Conservation (phyloP, 2,888 invertebrate genomes). For the Chalcosyrphus nemorum region DNA sequence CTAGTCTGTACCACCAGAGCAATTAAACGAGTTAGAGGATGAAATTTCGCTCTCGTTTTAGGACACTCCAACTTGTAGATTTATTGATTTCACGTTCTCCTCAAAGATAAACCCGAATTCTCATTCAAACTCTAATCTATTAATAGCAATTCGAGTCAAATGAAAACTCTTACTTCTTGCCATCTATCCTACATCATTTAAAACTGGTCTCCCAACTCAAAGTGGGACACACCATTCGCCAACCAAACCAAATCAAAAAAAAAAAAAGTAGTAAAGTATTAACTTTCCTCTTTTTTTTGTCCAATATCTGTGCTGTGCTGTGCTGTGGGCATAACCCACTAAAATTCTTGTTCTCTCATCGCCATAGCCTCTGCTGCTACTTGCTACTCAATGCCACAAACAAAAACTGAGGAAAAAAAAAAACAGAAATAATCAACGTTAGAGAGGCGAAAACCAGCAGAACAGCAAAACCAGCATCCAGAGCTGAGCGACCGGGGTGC, state of each 20-base stretch:
- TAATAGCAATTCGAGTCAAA: constrained; percentile 26
- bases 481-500: constrained; percentile 23
- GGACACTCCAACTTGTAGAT: no score
- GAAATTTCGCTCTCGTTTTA: no score
- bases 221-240: constrained; percentile 52
- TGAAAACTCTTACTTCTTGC: constrained; percentile 18
- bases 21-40: no score
- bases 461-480: constrained; percentile 44
- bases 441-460: constrained; percentile 46
- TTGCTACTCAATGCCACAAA: constrained; percentile 8
- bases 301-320: no score
- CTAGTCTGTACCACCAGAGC: no score
- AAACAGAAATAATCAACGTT: constrained; percentile 26
- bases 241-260: constrained; percentile 4
- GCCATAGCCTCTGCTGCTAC: constrained; percentile 1
- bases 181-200: constrained; percentile 8
- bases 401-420: constrained; percentile 26
- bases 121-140: constrained; percentile 16
- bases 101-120: background rate
- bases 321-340: constrained; percentile 34
- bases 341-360: constrained; percentile 46
- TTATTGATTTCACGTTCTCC: background rate
- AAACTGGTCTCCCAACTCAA: constrained; percentile 49
- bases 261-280: constrained; percentile 20
- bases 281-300: constrained; percentile 42